These are phyloP conservation scores for Cenopis cana DNA, from an alignment of 2,888 invertebrate species.

Conservation along the genomic window DNA sequence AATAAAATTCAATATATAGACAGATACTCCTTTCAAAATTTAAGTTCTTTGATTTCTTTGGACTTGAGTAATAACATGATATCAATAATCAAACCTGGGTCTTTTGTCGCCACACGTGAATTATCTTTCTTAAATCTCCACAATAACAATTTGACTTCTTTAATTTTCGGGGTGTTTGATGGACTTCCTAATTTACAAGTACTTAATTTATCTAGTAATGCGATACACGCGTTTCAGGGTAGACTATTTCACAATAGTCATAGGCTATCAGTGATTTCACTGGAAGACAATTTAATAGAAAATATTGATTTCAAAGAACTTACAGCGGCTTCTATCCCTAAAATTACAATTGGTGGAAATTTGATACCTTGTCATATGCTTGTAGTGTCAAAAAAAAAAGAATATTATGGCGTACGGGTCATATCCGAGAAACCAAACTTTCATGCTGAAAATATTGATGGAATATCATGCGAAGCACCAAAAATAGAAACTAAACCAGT, in stretches of 20 bases:
- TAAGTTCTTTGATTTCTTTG: conserved; percentile 6
- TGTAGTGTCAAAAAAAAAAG: not conserved
- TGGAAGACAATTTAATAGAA: conserved; percentile 31
- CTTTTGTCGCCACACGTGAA: not conserved
- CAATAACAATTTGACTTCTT: conserved; percentile 14
- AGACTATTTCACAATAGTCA: conserved; percentile 22
- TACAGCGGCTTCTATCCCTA: not conserved
- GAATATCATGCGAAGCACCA: conserved; percentile 53
- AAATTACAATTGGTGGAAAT: conserved; percentile 29
- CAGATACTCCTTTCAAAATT: conserved; percentile 20
- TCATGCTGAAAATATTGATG: conserved; percentile 52
- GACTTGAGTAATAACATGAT: conserved; percentile 33
- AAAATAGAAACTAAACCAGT: not conserved
- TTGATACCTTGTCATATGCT: conserved; percentile 23
- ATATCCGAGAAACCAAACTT: conserved; percentile 49
- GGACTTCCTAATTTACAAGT: conserved; percentile 11
- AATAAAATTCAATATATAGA: conserved; percentile 24
- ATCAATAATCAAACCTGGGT: conserved; percentile 12
- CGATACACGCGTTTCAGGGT: conserved; percentile 8
- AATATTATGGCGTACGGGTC: conserved; percentile 30
- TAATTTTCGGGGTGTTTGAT: conserved; percentile 27
- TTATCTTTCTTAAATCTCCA: conserved; percentile 14
- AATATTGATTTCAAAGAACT: conserved; percentile 18
- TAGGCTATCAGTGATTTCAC: conserved; percentile 8
- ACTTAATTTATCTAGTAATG: conserved; percentile 26